Evolutionary conservation across 2,113 vertebrate genomes (phyloP), one percentile per base, ranked within the genome.

Genomic region (Lophura nycthemera): DNA sequence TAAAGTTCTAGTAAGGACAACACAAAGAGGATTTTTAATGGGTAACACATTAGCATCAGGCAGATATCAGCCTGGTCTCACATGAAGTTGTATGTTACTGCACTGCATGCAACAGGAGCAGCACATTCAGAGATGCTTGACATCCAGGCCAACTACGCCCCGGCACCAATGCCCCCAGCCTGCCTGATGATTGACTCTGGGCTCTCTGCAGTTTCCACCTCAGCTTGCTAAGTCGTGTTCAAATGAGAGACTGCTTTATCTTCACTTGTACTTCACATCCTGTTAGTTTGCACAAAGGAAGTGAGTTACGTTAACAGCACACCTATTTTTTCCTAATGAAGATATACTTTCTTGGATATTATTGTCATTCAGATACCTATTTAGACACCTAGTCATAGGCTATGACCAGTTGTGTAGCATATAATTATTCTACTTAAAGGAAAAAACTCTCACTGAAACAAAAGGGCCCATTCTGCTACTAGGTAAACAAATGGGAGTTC

Each of bases 271-370:
- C 84, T 95, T 92, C 42, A 86, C 72, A 89, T 92, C 89, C 91
- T 63, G 84, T 95, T 92, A 88, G 67, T 56, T 21, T 54, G 83
- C 80, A 90, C 72, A 83, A 92, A 95, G 95, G 95, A 96, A 92
- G 77, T 65, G 69, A 69, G 77, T n/a, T 82, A 60, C 24, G 29
- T 69, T 85, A 93, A 84, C 5, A 91, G 74, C 70, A 86, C 69
- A 94, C 65, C 88, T 88, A 57, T 29, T 84, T 95, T 81, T 78
- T 38, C 34, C 57, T 59, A 63, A 40, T 63, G 59, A 92, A 93
- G 86, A 88, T 52, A 30, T 32, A 84, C 57, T 66, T 61, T 79
- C 43, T 67, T 65, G 43, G 61, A 6, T 71, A 54, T 65, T 73
- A 76, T 8, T 65, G 66, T 50, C 63, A 89, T 40, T 83, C 73